Conservation (phyloP, 2,888 invertebrate species). For the Opisthograptis luteolata region DNA sequence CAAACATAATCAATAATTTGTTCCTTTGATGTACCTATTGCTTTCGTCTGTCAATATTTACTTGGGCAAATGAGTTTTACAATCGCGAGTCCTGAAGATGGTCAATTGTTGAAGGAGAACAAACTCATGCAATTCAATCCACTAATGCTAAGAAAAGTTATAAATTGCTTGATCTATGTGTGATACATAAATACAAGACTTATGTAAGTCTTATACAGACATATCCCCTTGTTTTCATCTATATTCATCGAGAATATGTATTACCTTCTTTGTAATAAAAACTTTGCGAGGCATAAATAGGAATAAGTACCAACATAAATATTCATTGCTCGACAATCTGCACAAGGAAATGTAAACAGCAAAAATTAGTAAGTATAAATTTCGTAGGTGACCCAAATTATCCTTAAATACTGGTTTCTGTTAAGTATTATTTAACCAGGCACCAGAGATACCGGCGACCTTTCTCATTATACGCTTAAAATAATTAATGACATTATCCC, state of each 20-base stretch:
- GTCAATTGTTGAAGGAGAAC: not conserved
- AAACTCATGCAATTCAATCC: not conserved
- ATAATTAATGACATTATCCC: constrained; percentile 33
- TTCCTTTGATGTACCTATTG: not conserved
- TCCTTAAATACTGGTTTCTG: constrained; percentile 12
- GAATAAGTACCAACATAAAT: constrained; percentile 9
- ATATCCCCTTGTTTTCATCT: constrained; percentile 6
- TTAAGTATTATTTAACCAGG: constrained; percentile 16
- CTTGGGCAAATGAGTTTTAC: not conserved
- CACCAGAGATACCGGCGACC: constrained; percentile 11
- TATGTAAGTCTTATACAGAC: not conserved
- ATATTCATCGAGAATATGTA: constrained; percentile 3
- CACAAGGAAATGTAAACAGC: not conserved
- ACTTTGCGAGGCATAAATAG: constrained; percentile 3
- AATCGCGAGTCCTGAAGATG: no score
- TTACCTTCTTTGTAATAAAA: constrained; percentile 8
- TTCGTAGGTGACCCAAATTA: constrained; percentile 6
- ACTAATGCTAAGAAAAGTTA: not conserved
- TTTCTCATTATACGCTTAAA: constrained; percentile 28
- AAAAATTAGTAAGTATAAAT: constrained; percentile 3
- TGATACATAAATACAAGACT: constrained; percentile 7
- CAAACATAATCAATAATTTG: not conserved
- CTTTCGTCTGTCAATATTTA: not conserved
- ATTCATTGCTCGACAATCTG: constrained; percentile 3
- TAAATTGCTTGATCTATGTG: not conserved